phyloP scores from a whole-genome alignment of 2,888 invertebrate species.

The Lasius platythorax region DNA sequence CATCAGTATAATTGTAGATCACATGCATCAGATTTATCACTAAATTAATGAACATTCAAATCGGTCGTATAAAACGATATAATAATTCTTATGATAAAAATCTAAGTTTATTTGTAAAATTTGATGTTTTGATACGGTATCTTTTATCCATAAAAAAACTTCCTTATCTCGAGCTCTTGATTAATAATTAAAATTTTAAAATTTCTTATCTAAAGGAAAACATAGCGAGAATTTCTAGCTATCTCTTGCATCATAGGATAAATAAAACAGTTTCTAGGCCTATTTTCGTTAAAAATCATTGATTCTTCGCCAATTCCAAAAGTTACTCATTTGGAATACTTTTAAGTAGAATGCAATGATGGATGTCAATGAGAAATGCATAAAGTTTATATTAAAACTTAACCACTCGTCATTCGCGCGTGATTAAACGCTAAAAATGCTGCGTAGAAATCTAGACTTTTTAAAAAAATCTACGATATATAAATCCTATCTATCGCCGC shows the following conservation, averaged over 20 bases:
- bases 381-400: conserved; percentile 40
- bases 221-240: conserved; percentile 17
- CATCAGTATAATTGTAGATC: neutral
- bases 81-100: conserved; percentile 32
- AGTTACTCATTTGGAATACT: conserved; percentile 38
- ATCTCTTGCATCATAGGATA: neutral
- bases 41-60: conserved; percentile 42
- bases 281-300: conserved; percentile 57
- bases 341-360: conserved; percentile 51
- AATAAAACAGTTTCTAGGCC: conserved; percentile 63
- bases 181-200: conserved; percentile 13
- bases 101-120: conserved; percentile 21
- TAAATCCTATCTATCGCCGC: conserved; percentile 79
- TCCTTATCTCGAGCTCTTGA: neutral
- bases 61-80: conserved; percentile 3
- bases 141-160: neutral
- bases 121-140: conserved; percentile 9
- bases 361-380: conserved; percentile 52
- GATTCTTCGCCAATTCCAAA: conserved; percentile 46
- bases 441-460: conserved; percentile 82
- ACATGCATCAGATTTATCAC: conserved; percentile 29
- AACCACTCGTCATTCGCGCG: conserved; percentile 55
- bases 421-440: conserved; percentile 70
- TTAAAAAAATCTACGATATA: conserved; percentile 79
- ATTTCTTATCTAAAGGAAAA: conserved; percentile 21